A percentile compares a stretch with the other conserved stretches of the same genome.
phyloP scores from a whole-genome alignment of 1,140 invertebrate species.

The Gerris buenoi region DNA sequence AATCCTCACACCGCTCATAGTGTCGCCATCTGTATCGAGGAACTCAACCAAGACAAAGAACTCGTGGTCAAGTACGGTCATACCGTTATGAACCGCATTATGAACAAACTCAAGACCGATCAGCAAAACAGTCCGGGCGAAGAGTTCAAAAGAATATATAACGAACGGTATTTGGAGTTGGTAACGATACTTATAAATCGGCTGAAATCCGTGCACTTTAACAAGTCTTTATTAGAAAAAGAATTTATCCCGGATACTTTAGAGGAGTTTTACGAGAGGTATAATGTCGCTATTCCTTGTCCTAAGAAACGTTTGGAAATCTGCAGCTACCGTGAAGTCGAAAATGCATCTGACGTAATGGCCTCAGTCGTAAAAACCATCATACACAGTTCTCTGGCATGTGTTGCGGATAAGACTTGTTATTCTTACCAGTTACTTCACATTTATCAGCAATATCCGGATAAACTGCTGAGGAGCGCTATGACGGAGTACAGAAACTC shows the following conservation, averaged over 20 bases:
- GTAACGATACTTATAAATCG: constrained; percentile 6
- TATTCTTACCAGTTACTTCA: constrained; percentile 50
- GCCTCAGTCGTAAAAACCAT: constrained; percentile 25
- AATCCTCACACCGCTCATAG: constrained; percentile 38
- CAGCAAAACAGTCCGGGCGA: neutral
- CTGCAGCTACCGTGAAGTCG: constrained; percentile 21
- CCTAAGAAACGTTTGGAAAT: neutral
- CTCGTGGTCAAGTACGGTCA: constrained; percentile 29
- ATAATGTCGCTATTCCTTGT: constrained; percentile 16
- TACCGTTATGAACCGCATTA: neutral
- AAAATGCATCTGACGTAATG: constrained; percentile 28
- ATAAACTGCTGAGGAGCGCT: constrained; percentile 39
- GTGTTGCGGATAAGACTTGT: constrained; percentile 39
- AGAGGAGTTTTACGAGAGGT: constrained; percentile 16
- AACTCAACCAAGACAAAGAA: constrained; percentile 40
- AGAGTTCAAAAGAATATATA: constrained; percentile 2
- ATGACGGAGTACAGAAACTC: constrained; percentile 39
- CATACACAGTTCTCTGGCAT: constrained; percentile 40
- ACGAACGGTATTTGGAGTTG: constrained; percentile 10
- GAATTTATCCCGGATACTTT: constrained; percentile 15
- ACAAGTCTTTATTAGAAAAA: neutral
- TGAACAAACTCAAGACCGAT: neutral
- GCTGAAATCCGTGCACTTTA: constrained; percentile 5
- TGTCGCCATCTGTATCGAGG: constrained; percentile 41
- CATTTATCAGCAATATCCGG: constrained; percentile 53